Evolutionary conservation across 2,888 invertebrate genomes (phyloP).

Genomic region (Ophion ventricosus): DNA sequence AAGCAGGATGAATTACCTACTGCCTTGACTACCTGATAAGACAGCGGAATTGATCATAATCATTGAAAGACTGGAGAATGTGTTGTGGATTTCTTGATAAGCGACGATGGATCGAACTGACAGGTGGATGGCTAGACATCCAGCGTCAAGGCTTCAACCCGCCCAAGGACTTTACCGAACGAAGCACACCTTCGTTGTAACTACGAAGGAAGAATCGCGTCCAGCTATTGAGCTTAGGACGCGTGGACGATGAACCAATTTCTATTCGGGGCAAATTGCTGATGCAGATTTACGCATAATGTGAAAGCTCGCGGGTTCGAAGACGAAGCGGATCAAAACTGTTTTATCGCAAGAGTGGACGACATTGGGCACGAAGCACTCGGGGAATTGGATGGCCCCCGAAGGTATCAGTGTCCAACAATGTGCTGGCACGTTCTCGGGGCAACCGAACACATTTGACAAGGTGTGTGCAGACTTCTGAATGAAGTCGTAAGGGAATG

Average conservation of each 20-base stretch:
- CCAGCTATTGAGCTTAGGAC: not conserved
- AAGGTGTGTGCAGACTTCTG: conserved; percentile 34
- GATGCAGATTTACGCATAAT: not conserved
- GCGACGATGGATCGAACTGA: too few relatives aligned
- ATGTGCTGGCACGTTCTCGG: conserved; percentile 36
- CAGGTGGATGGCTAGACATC: too few relatives aligned
- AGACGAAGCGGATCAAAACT: not conserved
- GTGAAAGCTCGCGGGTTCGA: not conserved
- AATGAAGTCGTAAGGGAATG: conserved; percentile 49
- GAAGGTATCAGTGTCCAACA: conserved; percentile 15
- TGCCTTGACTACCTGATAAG: too few relatives aligned
- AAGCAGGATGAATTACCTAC: too few relatives aligned
- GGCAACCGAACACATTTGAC: conserved; percentile 23
- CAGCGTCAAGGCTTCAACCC: too few relatives aligned
- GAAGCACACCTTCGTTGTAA: too few relatives aligned
- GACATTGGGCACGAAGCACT: not conserved
- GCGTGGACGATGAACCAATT: not conserved
- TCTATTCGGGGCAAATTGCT: not conserved
- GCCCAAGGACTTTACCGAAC: too few relatives aligned
- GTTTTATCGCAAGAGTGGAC: not conserved
- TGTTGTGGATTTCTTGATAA: too few relatives aligned
- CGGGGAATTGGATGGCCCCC: not conserved
- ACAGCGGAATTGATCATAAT: too few relatives aligned
- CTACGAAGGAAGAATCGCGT: not conserved
- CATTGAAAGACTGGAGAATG: too few relatives aligned